phyloP scores from a whole-genome alignment of 2,888 invertebrate genomes.

The Ellobium chinense region DNA sequence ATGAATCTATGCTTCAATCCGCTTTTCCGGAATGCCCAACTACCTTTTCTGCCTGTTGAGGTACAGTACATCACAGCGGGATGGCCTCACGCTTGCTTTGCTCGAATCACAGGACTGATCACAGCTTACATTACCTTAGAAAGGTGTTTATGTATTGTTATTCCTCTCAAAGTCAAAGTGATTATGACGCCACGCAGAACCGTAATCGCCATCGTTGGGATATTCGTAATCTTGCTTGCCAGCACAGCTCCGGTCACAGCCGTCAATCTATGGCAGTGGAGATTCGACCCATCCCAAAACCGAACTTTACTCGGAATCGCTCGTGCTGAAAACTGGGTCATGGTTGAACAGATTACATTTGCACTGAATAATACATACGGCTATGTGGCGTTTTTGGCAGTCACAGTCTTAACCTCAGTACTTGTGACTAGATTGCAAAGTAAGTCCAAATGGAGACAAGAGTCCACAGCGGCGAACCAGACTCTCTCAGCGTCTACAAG shows the following conservation, averaged over 20 bases:
- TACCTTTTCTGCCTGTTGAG: background rate
- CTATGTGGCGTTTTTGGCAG: conserved; percentile 11
- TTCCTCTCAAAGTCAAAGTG: conserved; percentile 19
- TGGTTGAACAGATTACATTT: background rate
- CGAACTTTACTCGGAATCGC: background rate
- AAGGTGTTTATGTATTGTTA: conserved; percentile 15
- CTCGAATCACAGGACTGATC: conserved; percentile 15
- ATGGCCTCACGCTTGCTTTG: conserved; percentile 16
- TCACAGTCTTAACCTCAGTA: background rate
- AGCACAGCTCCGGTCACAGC: background rate
- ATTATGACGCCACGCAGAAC: conserved; percentile 2
- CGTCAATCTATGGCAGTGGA: background rate
- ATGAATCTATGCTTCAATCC: background rate
- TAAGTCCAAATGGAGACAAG: background rate
- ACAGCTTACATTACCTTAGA: conserved; percentile 28
- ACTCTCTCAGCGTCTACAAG: background rate
- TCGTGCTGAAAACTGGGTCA: background rate
- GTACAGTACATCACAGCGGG: background rate
- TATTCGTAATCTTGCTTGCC: conserved; percentile 22
- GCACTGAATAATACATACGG: conserved; percentile 6
- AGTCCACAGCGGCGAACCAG: background rate
- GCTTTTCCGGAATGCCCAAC: background rate
- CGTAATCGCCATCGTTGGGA: background rate
- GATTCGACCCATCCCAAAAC: background rate
- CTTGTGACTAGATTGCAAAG: background rate